phyloP scores from a whole-genome alignment of 2,888 invertebrate species.

The Yponomeuta sedellus region DNA sequence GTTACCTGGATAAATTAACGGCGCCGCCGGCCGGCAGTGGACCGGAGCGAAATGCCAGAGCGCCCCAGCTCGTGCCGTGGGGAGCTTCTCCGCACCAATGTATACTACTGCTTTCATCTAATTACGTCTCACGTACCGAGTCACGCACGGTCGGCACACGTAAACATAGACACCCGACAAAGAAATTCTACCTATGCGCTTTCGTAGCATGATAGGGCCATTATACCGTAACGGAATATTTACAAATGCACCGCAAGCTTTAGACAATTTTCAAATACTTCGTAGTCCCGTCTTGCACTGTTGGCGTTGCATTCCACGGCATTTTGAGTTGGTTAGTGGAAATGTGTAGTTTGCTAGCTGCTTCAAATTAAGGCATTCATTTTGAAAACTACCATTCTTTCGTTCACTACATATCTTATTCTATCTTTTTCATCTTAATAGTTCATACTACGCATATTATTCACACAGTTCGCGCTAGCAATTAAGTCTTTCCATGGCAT shows the following conservation, averaged over 20 bases:
- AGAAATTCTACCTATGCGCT: constrained; percentile 15
- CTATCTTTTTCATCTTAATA: too few species aligned
- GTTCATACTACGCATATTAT: too few species aligned
- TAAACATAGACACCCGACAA: constrained; percentile 6
- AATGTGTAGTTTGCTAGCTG: too few species aligned
- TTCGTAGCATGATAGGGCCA: constrained; percentile 10
- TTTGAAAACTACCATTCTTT: too few species aligned
- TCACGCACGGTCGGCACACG: constrained; percentile 16
- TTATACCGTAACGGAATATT: neutral
- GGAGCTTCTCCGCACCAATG: constrained; percentile 8
- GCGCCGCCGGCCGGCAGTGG: constrained; percentile 19
- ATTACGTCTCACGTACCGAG: constrained; percentile 15
- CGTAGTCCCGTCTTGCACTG: neutral
- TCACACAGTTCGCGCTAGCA: too few species aligned
- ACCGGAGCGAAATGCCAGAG: constrained; percentile 14
- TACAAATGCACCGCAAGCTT: neutral
- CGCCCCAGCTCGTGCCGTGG: constrained; percentile 10
- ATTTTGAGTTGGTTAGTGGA: neutral
- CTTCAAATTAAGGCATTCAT: too few species aligned
- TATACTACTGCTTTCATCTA: constrained; percentile 18
- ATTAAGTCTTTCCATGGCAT: too few species aligned
- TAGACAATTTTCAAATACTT: neutral
- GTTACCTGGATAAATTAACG: constrained; percentile 21
- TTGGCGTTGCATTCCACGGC: neutral
- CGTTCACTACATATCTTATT: too few species aligned